Evolutionary conservation across 1,140 invertebrate genomes (phyloP), one percentile per base, ranked within the genome.

Genomic region (Myzus persicae): DNA sequence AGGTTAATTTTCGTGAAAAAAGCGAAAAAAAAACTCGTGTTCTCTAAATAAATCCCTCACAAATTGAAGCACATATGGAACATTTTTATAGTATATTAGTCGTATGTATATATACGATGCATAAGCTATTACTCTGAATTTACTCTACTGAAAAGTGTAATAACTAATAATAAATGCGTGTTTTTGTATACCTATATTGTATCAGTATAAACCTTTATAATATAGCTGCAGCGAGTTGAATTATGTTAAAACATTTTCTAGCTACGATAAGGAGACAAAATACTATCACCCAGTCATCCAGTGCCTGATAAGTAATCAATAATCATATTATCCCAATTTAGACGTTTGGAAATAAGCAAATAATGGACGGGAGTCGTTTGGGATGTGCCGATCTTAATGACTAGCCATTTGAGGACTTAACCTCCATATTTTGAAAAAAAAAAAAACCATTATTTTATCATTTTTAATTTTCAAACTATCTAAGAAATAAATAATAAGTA

Each of bases 1-100:
- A 18, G 38, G 88, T 89, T 89, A 26, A 54, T 89, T 89, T 89
- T 89, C 11, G 36, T 54, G 7, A 24, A 40, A 89, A 89, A 54
- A 89, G 22, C 1, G 3, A 0, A 76, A 76, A 76, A 59, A 76
- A 76, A 76, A 46, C 44, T 22, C n/a, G n/a, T 24, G 46, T 88
- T 88, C 87, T 88, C 36, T 48, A 89, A 89, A 76, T 76, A 54
- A 89, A 89, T 11, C 26, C 5, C 51, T 89, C 36, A 36, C 8
- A 54, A 89, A 89, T 89, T 89, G 38, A 89, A 54, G 4, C 42
- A 20, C 14, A 85, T 31, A n/a, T 24, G 36, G 88, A 38, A 89
- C 88, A 26, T 89, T 89, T 54, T 54, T 24, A 54, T 48, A 51
- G 48, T 40, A 18, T 54, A 54, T 89, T 89, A 76, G n/a, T 76